Conservation (phyloP, 1,140 invertebrate species). For the Drosophila nikananu region DNA sequence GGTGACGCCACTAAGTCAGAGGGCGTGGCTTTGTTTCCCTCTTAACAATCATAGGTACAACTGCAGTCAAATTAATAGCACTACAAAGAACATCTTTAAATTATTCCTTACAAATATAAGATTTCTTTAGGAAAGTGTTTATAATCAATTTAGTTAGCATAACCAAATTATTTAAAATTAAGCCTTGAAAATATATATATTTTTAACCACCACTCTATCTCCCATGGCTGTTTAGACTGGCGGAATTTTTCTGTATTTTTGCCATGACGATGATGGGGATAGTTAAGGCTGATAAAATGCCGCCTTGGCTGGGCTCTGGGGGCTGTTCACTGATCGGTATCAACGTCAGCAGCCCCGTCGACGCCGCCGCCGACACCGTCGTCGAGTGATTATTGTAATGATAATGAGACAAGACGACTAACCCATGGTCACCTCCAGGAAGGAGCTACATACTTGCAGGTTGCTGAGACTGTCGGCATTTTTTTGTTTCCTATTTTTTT, state of each 20-base stretch:
- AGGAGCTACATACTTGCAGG: constrained; percentile 12
- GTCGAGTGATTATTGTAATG: constrained; percentile 78
- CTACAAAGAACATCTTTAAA: no score
- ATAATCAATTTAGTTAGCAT: no score
- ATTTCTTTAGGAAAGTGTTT: no score
- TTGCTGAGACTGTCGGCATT: constrained; percentile 8
- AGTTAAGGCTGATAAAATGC: constrained; percentile 44
- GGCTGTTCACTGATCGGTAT: constrained; percentile 62
- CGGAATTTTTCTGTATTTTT: constrained; percentile 13
- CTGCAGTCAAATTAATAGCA: background rate
- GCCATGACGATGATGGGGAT: constrained; percentile 45
- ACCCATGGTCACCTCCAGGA: constrained; percentile 46
- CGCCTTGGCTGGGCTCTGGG: constrained; percentile 22
- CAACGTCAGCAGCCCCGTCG: constrained; percentile 60
- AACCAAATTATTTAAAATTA: background rate
- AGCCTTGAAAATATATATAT: background rate
- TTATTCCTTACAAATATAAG: background rate
- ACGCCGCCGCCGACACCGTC: constrained; percentile 62
- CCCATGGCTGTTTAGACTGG: background rate
- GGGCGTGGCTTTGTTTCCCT: constrained; percentile 52
- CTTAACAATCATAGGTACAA: constrained; percentile 17
- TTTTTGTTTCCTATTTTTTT: background rate
- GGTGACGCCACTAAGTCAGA: constrained; percentile 56
- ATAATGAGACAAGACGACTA: constrained; percentile 70
- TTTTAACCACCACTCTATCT: background rate